phyloP scores from a whole-genome alignment of 2,888 invertebrate genomes.

The Catocala nupta region DNA sequence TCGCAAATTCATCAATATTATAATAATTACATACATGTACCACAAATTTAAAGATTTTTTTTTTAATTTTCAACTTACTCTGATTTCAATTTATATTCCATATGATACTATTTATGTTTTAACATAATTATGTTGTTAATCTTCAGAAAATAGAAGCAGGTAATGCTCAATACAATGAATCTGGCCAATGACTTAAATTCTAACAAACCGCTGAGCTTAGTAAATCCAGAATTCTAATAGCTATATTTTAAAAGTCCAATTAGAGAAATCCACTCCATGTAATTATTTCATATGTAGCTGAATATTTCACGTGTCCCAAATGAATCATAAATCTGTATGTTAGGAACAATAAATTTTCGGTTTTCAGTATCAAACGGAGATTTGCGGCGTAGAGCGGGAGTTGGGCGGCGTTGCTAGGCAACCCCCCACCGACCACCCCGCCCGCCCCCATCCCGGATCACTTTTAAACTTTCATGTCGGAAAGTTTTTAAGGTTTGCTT shows the following conservation, averaged over 20 bases:
- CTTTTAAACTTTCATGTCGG: constrained; percentile 87
- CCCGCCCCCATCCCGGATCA: constrained; percentile 71
- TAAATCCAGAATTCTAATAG: not conserved
- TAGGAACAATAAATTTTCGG: constrained; percentile 80
- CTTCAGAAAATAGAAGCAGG: too few species aligned
- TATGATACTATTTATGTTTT: too few species aligned
- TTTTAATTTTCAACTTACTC: too few species aligned
- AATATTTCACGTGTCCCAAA: constrained; percentile 33
- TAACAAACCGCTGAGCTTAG: not conserved
- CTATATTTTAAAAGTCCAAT: not conserved
- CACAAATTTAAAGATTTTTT: too few species aligned
- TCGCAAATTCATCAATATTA: constrained; percentile 2
- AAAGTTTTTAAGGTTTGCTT: constrained; percentile 86
- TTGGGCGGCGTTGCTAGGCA: constrained; percentile 80
- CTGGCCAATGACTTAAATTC: too few species aligned
- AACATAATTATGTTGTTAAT: too few species aligned
- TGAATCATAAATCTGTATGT: constrained; percentile 64
- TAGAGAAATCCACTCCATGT: not conserved
- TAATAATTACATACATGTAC: not conserved
- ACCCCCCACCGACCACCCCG: constrained; percentile 57
- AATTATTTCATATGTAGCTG: not conserved
- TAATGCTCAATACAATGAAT: too few species aligned
- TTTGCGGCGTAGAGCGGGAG: constrained; percentile 78
- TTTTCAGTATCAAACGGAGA: constrained; percentile 81
- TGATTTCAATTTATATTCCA: too few species aligned